phyloP scores from a whole-genome alignment of 2,797 vertebrate genomes.

The Karalla daura region DNA sequence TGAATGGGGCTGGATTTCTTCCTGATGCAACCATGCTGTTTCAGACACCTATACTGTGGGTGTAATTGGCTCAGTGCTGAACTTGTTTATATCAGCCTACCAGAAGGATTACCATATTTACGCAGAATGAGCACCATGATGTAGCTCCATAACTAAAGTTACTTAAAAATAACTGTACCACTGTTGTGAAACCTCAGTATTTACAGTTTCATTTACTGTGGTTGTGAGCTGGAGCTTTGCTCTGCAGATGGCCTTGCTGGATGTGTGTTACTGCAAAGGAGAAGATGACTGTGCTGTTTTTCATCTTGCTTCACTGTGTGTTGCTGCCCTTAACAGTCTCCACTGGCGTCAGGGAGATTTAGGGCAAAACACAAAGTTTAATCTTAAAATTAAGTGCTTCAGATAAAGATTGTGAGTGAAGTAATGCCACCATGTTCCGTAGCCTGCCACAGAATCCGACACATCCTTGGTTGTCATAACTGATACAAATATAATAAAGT shows the following conservation, averaged over 20 bases:
- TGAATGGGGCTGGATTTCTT: background rate
- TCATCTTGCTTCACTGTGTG: background rate
- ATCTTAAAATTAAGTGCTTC: background rate
- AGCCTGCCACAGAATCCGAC: background rate
- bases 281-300: background rate
- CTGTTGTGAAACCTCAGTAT: background rate
- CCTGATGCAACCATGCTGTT: background rate
- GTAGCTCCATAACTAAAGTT: background rate
- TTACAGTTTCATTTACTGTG: background rate
- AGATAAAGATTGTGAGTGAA: background rate
- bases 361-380: background rate
- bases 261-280: background rate
- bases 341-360: background rate
- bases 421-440: background rate
- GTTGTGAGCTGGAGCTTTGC: background rate
- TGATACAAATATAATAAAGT: background rate
- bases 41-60: background rate
- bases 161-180: background rate
- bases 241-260: background rate
- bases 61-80: background rate
- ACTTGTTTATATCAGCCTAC: background rate
- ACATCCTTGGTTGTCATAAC: background rate
- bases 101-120: background rate
- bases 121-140: background rate
- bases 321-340: background rate